phyloP scores from a whole-genome alignment of 2,113 vertebrate genomes.

The Phaetusa simplex region DNA sequence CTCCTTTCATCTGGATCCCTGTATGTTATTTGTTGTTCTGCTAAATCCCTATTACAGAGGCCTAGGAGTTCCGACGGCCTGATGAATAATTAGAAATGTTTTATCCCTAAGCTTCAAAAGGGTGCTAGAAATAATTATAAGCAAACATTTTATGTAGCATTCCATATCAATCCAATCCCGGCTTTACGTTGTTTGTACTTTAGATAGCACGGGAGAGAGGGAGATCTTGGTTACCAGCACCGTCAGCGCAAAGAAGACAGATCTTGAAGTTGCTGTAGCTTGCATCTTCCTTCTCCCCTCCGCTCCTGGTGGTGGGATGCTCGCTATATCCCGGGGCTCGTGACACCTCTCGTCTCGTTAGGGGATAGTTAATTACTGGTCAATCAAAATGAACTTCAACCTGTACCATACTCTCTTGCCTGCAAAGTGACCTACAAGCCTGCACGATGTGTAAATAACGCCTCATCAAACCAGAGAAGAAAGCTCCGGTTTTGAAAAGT shows the following conservation, averaged over 20 bases:
- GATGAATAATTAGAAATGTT: slow-evolving; percentile 83
- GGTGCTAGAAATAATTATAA: slow-evolving; percentile 84
- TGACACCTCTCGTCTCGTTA: slow-evolving; percentile 51
- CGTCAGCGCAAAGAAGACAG: slow-evolving; percentile 22
- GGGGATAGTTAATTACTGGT: slow-evolving; percentile 49
- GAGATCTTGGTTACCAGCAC: slow-evolving; percentile 52
- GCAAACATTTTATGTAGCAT: slow-evolving; percentile 77
- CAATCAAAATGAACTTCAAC: slow-evolving; percentile 50
- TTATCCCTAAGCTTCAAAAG: slow-evolving; percentile 82
- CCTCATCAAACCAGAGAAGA: accelerated
- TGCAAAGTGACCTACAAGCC: neutral
- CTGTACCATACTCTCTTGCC: neutral
- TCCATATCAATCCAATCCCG: slow-evolving; percentile 65
- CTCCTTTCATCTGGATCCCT: slow-evolving; percentile 77
- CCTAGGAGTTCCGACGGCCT: slow-evolving; percentile 73
- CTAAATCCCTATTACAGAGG: slow-evolving; percentile 77
- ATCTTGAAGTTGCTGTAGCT: neutral
- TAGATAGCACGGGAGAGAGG: slow-evolving; percentile 34
- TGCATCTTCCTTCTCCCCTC: slow-evolving; percentile 8
- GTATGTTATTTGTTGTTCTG: slow-evolving; percentile 76
- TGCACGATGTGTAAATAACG: accelerated
- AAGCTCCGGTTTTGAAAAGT: neutral
- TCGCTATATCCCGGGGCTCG: neutral
- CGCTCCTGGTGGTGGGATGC: slow-evolving; percentile 3
- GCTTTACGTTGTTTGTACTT: slow-evolving; percentile 67